Conservation (phyloP, 2,797 vertebrate species). For the Hemitrygon akajei region DNA sequence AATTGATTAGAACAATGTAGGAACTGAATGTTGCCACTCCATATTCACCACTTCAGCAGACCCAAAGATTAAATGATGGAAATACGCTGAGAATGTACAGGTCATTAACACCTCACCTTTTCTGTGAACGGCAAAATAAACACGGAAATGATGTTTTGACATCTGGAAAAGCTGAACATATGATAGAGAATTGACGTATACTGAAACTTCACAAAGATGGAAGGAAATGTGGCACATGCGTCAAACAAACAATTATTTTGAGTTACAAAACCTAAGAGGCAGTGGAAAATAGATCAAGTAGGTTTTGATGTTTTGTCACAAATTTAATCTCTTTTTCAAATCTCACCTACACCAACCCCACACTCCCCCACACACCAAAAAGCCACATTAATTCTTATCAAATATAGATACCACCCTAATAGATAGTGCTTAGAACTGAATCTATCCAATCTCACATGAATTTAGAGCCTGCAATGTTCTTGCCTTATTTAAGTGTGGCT, state of each 20-base stretch:
- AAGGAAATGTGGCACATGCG: not conserved
- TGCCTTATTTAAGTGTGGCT: not conserved
- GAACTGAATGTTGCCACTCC: not conserved
- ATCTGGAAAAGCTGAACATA: not conserved
- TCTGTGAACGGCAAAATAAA: not conserved
- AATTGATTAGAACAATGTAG: not conserved
- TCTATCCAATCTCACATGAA: not conserved
- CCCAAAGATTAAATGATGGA: not conserved
- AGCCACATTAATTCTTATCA: not conserved
- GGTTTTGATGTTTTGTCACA: not conserved
- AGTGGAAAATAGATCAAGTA: not conserved
- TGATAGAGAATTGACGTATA: not conserved
- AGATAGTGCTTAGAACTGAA: not conserved
- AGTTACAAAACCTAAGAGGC: not conserved
- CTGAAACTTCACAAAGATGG: not conserved
- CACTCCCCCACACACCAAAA: not conserved
- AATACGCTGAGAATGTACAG: not conserved
- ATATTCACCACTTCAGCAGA: not conserved
- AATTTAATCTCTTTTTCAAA: not conserved
- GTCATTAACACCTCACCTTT: not conserved
- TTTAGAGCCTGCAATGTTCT: not conserved
- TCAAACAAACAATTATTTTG: not conserved
- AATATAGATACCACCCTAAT: not conserved
- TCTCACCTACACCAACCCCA: not conserved
- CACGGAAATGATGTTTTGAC: not conserved